A percentile compares a stretch with the other conserved stretches of the same genome.
Evolutionary conservation across 2,888 invertebrate genomes (phyloP).

Genomic region (Dryadula phaetusa): DNA sequence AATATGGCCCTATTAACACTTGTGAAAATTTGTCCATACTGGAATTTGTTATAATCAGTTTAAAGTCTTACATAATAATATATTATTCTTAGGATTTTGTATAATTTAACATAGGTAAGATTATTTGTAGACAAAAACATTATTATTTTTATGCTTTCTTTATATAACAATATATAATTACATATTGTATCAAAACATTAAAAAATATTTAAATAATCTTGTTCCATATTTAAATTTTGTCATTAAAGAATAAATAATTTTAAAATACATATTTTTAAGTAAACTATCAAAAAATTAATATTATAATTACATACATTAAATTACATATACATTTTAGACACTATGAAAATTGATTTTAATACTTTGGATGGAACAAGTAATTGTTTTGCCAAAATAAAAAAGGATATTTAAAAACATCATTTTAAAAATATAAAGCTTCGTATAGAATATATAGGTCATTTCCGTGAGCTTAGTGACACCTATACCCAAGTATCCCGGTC

Average conservation of each 20-base stretch:
- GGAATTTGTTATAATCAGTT: conserved; percentile 8
- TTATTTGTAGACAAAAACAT: too few species aligned
- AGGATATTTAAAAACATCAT: background rate
- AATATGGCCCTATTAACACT: conserved; percentile 43
- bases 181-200: too few species aligned
- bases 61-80: conserved; percentile 6
- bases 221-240: too few species aligned
- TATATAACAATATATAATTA: too few species aligned
- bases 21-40: conserved; percentile 17
- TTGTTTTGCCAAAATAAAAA: too few species aligned
- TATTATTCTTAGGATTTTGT: background rate
- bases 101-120: background rate
- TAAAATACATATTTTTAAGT: conserved; percentile 4
- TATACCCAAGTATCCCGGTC: conserved; percentile 61
- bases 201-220: background rate
- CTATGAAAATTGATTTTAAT: too few species aligned
- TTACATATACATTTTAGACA: too few species aligned
- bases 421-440: conserved; percentile 33
- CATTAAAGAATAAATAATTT: background rate
- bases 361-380: background rate
- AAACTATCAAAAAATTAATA: too few species aligned
- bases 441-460: conserved; percentile 75
- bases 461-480: conserved; percentile 69
- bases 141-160: too few species aligned
- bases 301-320: too few species aligned